Percentiles rank a stretch among this genome's conserved stretches.
Conservation (phyloP, 92 coral and sea anemone species). For the Pocillopora grandis region DNA sequence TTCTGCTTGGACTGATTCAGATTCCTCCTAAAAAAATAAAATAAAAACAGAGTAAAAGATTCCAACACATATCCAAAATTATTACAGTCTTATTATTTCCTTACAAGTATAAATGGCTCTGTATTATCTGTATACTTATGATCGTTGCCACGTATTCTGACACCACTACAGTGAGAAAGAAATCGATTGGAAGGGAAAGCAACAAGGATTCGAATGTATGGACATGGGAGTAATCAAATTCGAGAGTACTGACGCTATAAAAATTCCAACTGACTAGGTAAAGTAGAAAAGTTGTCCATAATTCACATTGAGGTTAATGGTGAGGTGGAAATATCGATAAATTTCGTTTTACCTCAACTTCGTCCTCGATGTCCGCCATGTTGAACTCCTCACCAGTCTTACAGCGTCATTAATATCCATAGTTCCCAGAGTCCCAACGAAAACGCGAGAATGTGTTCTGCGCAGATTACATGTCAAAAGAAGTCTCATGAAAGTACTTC, state of each 20-base stretch:
- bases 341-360: conserved; percentile 15
- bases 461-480: not conserved
- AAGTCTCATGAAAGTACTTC: not conserved
- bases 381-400: conserved; percentile 1
- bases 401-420: not conserved
- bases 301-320: not conserved
- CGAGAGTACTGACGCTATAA: not conserved
- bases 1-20: conserved; percentile 52
- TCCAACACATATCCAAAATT: too few species aligned
- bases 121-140: not conserved
- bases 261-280: not conserved
- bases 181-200: not conserved
- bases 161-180: not conserved
- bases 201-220: not conserved
- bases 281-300: not conserved
- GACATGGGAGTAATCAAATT: not conserved
- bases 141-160: not conserved
- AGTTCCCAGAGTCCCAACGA: not conserved
- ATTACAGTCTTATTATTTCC: too few species aligned
- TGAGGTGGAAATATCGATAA: not conserved
- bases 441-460: not conserved
- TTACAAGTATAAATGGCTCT: too few species aligned
- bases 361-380: conserved; percentile 62
- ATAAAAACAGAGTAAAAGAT: not conserved
- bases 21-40: conserved; percentile 62